Conservation (phyloP, 2,797 vertebrate genomes). For the Gouania willdenowi region DNA sequence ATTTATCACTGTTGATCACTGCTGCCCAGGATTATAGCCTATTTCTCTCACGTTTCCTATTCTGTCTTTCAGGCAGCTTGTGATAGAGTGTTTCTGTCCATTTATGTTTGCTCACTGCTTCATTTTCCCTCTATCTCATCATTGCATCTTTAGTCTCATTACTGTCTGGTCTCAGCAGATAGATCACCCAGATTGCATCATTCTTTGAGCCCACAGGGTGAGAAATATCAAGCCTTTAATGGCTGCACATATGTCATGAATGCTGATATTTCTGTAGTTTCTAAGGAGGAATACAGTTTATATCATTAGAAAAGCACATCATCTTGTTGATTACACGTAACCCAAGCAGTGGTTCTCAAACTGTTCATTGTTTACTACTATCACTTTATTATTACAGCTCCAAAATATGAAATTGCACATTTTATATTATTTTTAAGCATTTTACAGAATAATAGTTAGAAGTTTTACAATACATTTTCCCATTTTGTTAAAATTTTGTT, state of each 20-base stretch:
- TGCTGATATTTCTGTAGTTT: slow-evolving; percentile 15
- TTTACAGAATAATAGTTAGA: too few relatives aligned
- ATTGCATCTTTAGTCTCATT: slow-evolving; percentile 48
- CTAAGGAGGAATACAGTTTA: neutral
- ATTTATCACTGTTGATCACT: slow-evolving; percentile 64
- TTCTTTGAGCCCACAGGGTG: slow-evolving; percentile 10
- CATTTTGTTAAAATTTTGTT: too few relatives aligned
- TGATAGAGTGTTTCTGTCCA: slow-evolving; percentile 10
- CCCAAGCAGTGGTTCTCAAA: too few relatives aligned
- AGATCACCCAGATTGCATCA: slow-evolving; percentile 40
- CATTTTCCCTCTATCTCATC: slow-evolving; percentile 20
- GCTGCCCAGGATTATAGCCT: slow-evolving; percentile 41
- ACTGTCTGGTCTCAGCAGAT: slow-evolving; percentile 29
- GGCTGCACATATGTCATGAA: slow-evolving; percentile 15
- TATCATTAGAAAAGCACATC: too few relatives aligned
- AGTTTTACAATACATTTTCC: too few relatives aligned
- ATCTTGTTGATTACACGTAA: too few relatives aligned
- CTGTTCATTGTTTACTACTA: too few relatives aligned
- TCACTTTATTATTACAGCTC: too few relatives aligned
- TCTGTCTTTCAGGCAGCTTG: slow-evolving; percentile 33
- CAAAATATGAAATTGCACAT: too few relatives aligned
- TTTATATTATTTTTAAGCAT: too few relatives aligned
- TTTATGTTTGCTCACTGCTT: slow-evolving; percentile 8
- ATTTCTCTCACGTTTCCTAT: slow-evolving; percentile 36
- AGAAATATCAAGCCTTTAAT: slow-evolving; percentile 18